Evolutionary conservation across 2,888 invertebrate species (phyloP).

Genomic region (Pristionchus mayeri): DNA sequence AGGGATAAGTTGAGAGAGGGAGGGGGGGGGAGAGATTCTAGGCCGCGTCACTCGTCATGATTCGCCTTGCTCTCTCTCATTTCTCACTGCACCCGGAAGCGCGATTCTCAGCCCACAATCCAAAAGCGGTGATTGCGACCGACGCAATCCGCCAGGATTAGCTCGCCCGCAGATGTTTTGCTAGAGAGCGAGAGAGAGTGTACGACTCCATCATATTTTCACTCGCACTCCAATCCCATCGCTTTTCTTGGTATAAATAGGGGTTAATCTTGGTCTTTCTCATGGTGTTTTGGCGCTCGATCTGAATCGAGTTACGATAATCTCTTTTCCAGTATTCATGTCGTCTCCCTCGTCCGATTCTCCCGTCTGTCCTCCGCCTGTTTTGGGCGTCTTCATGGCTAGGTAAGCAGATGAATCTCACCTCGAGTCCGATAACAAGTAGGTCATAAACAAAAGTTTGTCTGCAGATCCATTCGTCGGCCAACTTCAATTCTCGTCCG

Average conservation of each 20-base stretch:
- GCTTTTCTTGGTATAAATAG: too few species aligned
- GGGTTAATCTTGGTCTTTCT: too few species aligned
- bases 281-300: too few species aligned
- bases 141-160: neutral
- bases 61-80: neutral
- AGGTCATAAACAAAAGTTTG: too few species aligned
- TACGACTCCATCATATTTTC: too few species aligned
- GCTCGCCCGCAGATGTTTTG: neutral
- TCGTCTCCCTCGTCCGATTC: constrained; percentile 53
- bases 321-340: constrained; percentile 55
- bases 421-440: neutral
- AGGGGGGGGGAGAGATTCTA: too few species aligned
- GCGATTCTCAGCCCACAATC: too few species aligned
- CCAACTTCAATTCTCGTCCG: constrained; percentile 30
- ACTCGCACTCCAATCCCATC: too few species aligned
- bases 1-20: neutral
- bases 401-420: constrained; percentile 46
- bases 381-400: constrained; percentile 60
- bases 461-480: constrained; percentile 8
- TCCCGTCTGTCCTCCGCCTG: constrained; percentile 58
- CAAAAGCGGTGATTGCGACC: too few species aligned
- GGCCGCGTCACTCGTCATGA: neutral
- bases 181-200: too few species aligned
- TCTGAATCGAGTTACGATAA: too few species aligned
- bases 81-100: too few species aligned